phyloP scores from a whole-genome alignment of 2,888 invertebrate species.

The Dermolepida albohirtum region DNA sequence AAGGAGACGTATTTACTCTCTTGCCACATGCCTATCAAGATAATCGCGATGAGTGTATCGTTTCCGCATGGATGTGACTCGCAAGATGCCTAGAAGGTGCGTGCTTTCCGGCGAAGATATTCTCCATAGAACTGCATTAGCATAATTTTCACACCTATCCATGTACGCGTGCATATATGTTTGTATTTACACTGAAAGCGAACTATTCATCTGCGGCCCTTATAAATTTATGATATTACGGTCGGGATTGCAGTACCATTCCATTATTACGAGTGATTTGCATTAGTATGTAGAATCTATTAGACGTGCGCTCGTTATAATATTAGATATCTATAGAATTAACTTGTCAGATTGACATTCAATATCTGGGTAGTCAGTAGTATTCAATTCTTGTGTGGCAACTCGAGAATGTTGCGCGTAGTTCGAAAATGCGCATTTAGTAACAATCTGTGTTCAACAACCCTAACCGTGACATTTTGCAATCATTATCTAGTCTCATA shows the following conservation, averaged over 20 bases:
- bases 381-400: conserved; percentile 29
- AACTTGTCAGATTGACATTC: conserved; percentile 23
- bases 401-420: background rate
- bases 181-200: background rate
- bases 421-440: background rate
- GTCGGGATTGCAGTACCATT: conserved; percentile 18
- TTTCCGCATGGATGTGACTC: conserved; percentile 37
- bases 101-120: conserved; percentile 27
- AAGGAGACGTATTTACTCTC: conserved; percentile 29
- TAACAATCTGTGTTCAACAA: conserved; percentile 6
- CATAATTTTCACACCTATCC: conserved; percentile 10
- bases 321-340: conserved; percentile 24
- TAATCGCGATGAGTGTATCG: conserved; percentile 29
- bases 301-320: conserved; percentile 12
- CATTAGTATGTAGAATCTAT: conserved; percentile 32
- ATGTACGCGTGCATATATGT: background rate
- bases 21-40: conserved; percentile 37
- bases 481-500: conserved; percentile 17
- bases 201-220: conserved; percentile 33
- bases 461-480: conserved; percentile 26
- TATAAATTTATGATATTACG: conserved; percentile 25
- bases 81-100: conserved; percentile 24
- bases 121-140: conserved; percentile 5
- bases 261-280: conserved; percentile 35
- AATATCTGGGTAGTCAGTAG: conserved; percentile 8